A percentile compares a stretch with the other conserved stretches of the same genome.
Conservation (phyloP, 2,888 invertebrate genomes). For the Alcis repandata region DNA sequence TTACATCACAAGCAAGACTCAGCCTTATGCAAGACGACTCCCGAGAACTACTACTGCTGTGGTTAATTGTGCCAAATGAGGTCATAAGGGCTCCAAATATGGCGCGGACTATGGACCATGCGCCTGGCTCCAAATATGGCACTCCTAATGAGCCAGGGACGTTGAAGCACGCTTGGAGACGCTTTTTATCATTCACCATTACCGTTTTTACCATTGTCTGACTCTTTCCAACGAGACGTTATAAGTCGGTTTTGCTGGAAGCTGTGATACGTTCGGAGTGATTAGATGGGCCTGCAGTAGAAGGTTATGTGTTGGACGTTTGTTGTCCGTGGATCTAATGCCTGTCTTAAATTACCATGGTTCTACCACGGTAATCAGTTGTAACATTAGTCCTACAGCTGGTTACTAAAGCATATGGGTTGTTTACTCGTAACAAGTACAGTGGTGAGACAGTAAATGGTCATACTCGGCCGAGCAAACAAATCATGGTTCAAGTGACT, state of each 20-base stretch:
- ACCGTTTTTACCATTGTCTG: constrained; percentile 43
- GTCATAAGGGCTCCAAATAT: background rate
- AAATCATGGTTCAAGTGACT: too few species aligned
- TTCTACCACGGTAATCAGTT: too few species aligned
- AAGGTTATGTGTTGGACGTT: too few species aligned
- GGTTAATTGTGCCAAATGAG: constrained; percentile 32
- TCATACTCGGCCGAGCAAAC: too few species aligned
- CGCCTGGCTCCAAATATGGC: constrained; percentile 60
- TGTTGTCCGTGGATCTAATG: too few species aligned
- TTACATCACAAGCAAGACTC: background rate
- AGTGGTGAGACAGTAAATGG: too few species aligned
- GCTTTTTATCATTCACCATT: constrained; percentile 37
- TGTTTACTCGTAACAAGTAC: too few species aligned
- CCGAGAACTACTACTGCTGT: constrained; percentile 13
- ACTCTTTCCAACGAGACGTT: constrained; percentile 28
- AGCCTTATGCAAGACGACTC: background rate
- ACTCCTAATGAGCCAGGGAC: constrained; percentile 60
- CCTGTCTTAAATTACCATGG: too few species aligned
- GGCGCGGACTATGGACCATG: background rate
- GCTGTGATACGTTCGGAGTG: constrained; percentile 4
- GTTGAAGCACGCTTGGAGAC: constrained; percentile 23
- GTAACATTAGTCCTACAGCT: too few species aligned
- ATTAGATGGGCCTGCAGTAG: background rate
- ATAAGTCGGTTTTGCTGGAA: constrained; percentile 23
- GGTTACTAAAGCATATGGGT: too few species aligned